Evolutionary conservation across 2,113 vertebrate species (phyloP), one percentile per base, ranked within the genome.

Genomic region (Hepsetus odoe): DNA sequence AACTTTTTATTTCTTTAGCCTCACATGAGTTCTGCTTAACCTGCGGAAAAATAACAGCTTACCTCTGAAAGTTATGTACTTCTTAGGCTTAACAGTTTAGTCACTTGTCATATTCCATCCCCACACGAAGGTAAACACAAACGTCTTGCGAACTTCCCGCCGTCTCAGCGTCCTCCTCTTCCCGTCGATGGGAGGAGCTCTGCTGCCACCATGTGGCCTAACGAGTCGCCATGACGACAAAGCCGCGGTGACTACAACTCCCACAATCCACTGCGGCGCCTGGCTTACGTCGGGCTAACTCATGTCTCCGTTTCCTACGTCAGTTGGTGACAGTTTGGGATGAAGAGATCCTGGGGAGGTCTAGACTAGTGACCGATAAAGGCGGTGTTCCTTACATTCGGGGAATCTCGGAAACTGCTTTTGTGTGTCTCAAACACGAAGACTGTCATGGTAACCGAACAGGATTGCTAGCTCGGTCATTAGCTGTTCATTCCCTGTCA

Each of bases 241-340:
- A 9, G 11, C 0, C n/a, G 46, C 1, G 0, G 0, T 53, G 86
- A 93, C 90, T 91, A 90, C 90, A 92, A 8, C 86, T 82, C 64
- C 92, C 92, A 90, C 13, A 85, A 88, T 0, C 33, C 35, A 0
- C 3, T 30, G 77, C 49, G 32, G 3, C 26, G 56, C 14, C 44
- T 35, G 71, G n/a, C 88, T 83, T 73, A 42, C 18, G 58, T 24
- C 51, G 10, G 20, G 18, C 5, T n/a, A 65, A 38, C 9, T 16
- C 28, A 33, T 38, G 61, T 1, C 28, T 66, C 51, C 55, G 51
- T 76, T 51, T 22, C 38, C 13, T 82, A 84, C 83, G 82, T 80
- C 75, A 20, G 77, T 56, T 73, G 84, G 82, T 86, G 89, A 87
- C 86, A 90, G 79, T 71, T 58, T 79, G 71, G 66, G 76, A 84